Evolutionary conservation across 1,140 invertebrate species (phyloP).

Genomic region (Atta texana): DNA sequence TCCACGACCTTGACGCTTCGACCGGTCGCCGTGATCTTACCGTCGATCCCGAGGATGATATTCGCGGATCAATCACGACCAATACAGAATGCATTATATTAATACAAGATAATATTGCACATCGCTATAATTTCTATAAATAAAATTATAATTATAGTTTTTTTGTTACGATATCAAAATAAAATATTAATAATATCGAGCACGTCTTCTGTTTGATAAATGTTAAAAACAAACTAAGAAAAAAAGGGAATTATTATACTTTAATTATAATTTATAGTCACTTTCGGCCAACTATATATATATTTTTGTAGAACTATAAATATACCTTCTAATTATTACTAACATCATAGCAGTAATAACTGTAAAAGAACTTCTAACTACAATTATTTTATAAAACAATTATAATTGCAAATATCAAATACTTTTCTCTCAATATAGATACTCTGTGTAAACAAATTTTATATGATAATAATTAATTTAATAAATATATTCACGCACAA

Average conservation of each 20-base stretch:
- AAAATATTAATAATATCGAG: background rate
- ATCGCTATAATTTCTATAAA: background rate
- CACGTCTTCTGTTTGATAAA: background rate
- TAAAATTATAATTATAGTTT: background rate
- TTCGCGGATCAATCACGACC: slow-evolving; percentile 14
- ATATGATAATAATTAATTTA: background rate
- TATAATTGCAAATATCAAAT: too few species aligned
- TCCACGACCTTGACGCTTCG: slow-evolving; percentile 67
- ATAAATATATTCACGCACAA: background rate
- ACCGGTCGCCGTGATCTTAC: slow-evolving; percentile 32
- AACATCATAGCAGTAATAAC: too few species aligned
- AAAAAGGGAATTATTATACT: too few species aligned
- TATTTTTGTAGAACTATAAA: too few species aligned
- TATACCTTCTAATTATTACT: too few species aligned
- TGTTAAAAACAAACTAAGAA: too few species aligned
- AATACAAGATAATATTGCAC: background rate
- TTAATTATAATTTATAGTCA: too few species aligned
- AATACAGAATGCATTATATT: background rate
- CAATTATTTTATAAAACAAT: too few species aligned
- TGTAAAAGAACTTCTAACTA: too few species aligned
- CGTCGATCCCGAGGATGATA: slow-evolving; percentile 44
- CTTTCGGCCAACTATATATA: too few species aligned
- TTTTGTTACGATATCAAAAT: background rate
- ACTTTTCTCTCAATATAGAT: background rate
- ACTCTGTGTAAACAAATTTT: background rate